phyloP scores from a whole-genome alignment of 2,113 vertebrate species.

The Poeciliopsis retropinna region DNA sequence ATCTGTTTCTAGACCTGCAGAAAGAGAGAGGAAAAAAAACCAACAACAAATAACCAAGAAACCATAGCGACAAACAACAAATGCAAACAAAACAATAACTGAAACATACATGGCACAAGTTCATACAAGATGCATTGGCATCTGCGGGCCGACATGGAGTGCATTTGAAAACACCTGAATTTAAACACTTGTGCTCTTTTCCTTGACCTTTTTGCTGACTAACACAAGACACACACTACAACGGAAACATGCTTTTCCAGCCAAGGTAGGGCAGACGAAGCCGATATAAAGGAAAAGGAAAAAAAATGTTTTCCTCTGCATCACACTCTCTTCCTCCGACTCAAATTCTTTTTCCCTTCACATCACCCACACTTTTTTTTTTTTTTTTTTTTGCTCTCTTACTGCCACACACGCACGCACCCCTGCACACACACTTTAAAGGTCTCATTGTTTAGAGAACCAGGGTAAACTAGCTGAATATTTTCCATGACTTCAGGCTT shows the following conservation, averaged over 20 bases:
- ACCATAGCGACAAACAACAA: too few relatives aligned
- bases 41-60: too few relatives aligned
- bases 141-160: too few relatives aligned
- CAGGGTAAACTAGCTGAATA: conserved; percentile 72
- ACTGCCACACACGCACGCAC: conserved; percentile 6
- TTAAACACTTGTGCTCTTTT: conserved; percentile 26
- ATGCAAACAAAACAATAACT: too few relatives aligned
- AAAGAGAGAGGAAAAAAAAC: too few relatives aligned
- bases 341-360: conserved; percentile 22
- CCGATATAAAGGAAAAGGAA: conserved; percentile 15
- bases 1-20: too few relatives aligned
- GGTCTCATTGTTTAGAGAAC: conserved; percentile 68
- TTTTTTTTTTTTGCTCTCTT: neutral
- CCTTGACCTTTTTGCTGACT: conserved; percentile 46
- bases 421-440: conserved; percentile 43
- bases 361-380: conserved; percentile 15
- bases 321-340: conserved; percentile 32
- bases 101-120: too few relatives aligned
- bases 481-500: conserved; percentile 77
- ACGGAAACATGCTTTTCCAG: conserved; percentile 54
- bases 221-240: conserved; percentile 19
- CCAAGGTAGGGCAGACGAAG: conserved; percentile 47
- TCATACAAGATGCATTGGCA: too few relatives aligned
- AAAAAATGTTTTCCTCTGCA: conserved; percentile 57
- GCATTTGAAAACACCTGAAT: too few relatives aligned